Evolutionary conservation across 2,113 vertebrate genomes (phyloP).

Genomic region (Tympanuchus pallidicinctus): DNA sequence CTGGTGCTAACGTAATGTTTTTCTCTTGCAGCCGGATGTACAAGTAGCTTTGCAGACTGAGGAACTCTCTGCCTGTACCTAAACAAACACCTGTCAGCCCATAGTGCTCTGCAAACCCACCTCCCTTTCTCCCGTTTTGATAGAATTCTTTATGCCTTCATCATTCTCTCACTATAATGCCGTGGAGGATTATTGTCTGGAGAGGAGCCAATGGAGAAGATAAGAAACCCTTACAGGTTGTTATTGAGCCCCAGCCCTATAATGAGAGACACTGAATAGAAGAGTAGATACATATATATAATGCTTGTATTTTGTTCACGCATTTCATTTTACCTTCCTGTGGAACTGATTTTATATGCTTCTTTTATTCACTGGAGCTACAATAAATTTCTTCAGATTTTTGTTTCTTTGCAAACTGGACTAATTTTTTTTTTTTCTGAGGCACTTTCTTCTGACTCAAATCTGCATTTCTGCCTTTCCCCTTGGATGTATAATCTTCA

Average conservation of each 20-base stretch:
- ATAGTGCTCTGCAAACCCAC: not conserved
- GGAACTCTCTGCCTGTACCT: not conserved
- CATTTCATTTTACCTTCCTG: constrained; percentile 20
- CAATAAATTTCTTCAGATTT: constrained; percentile 45
- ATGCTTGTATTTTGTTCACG: not conserved
- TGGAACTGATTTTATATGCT: not conserved
- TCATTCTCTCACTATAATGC: not conserved
- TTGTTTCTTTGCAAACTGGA: not conserved
- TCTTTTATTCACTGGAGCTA: not conserved
- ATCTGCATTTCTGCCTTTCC: not conserved
- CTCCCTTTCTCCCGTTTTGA: not conserved
- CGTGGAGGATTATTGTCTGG: not conserved
- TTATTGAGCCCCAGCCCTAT: not conserved
- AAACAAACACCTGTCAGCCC: not conserved
- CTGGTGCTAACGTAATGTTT: not conserved
- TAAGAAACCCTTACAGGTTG: not conserved
- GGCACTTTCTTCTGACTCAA: not conserved
- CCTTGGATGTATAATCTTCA: not conserved
- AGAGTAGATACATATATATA: not conserved
- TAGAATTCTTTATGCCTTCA: not conserved
- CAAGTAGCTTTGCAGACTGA: not conserved
- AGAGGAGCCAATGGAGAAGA: not conserved
- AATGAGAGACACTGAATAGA: not conserved
- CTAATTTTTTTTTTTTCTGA: not conserved
- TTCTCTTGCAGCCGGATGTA: constrained; percentile 46